Conservation (phyloP, 2,113 vertebrate species). For the Mastomys natalensis region DNA sequence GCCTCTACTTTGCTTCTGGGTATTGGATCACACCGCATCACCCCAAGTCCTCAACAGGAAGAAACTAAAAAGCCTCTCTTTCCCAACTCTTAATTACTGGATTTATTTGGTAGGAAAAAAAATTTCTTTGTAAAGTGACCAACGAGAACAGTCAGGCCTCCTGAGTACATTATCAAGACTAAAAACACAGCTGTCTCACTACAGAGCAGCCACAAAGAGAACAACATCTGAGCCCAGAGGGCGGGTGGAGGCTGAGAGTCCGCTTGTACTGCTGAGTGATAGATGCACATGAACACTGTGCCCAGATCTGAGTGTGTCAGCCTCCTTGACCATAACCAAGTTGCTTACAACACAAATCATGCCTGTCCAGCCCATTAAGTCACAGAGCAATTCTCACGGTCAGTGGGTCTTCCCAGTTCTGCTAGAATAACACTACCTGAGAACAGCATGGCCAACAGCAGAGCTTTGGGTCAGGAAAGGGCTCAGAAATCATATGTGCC, state of each 20-base stretch:
- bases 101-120: constrained; percentile 20
- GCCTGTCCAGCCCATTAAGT: background rate
- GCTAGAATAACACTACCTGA: background rate
- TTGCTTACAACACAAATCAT: background rate
- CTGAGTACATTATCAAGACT: constrained; percentile 7
- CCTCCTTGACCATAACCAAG: background rate
- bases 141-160: background rate
- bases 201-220: background rate
- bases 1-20: background rate
- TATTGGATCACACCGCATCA: background rate
- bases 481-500: background rate
- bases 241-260: background rate
- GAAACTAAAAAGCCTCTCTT: background rate
- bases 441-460: background rate
- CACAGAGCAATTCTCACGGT: background rate
- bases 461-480: background rate
- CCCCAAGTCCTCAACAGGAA: background rate
- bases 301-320: background rate
- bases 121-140: background rate
- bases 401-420: background rate
- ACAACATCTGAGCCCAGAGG: background rate
- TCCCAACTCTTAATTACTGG: background rate
- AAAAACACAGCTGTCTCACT: background rate
- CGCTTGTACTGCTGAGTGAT: background rate
- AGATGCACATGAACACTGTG: background rate